Evolutionary conservation across 2,113 vertebrate genomes (phyloP).

Genomic region (Catharus bicknelli): DNA sequence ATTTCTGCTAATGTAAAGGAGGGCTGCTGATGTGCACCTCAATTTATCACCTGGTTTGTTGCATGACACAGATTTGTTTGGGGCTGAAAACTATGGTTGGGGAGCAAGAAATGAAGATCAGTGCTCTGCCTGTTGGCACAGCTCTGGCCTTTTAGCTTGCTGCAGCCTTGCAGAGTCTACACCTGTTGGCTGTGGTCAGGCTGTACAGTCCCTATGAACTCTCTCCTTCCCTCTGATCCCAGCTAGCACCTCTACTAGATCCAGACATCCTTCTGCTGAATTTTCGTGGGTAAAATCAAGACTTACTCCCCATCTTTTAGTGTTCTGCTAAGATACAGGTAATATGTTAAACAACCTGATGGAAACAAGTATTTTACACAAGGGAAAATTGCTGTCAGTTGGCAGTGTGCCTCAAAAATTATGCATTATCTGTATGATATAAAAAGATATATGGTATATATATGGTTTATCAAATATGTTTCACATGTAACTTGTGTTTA

Average conservation of each 20-base stretch:
- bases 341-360: background rate
- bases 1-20: background rate
- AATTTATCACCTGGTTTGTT: background rate
- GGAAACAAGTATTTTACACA: background rate
- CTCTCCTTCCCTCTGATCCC: background rate
- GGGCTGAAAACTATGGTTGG: background rate
- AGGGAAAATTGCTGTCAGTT: background rate
- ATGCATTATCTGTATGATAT: fast-evolving
- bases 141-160: background rate
- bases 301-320: background rate
- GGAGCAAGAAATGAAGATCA: background rate
- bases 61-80: background rate
- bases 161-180: background rate
- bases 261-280: background rate
- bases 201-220: background rate
- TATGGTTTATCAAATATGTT: background rate
- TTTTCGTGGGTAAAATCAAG: background rate
- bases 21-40: background rate
- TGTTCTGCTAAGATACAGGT: background rate
- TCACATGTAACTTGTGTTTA: background rate
- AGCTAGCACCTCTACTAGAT: background rate
- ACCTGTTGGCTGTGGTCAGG: background rate
- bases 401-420: background rate
- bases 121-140: background rate
- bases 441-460: background rate